phyloP scores from a whole-genome alignment of 2,113 vertebrate genomes.

The Mixornis gularis region DNA sequence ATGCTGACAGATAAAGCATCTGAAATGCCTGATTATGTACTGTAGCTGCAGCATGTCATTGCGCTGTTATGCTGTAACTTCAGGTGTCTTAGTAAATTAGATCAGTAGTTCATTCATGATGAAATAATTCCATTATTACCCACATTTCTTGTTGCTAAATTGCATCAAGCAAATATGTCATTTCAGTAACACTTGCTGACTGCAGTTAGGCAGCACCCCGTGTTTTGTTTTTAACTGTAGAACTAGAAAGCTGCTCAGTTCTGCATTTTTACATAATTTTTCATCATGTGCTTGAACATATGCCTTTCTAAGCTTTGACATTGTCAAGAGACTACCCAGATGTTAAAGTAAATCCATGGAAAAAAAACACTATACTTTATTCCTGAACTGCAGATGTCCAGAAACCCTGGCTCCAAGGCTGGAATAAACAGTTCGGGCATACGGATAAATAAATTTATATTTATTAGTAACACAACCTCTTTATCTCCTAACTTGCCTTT shows the following conservation, averaged over 20 bases:
- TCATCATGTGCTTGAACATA: background rate
- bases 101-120: background rate
- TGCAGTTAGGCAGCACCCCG: background rate
- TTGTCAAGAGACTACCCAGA: background rate
- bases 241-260: background rate
- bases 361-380: background rate
- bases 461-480: background rate
- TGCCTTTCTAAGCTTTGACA: background rate
- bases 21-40: slow-evolving; percentile 12
- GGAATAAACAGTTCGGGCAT: background rate
- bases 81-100: slow-evolving; percentile 25
- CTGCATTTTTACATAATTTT: background rate
- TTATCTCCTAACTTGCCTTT: background rate
- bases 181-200: background rate
- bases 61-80: slow-evolving; percentile 31
- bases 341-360: background rate
- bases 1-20: slow-evolving; percentile 22
- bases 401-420: background rate
- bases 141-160: background rate
- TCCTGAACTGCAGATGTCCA: background rate
- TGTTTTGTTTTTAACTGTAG: background rate
- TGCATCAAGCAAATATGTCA: background rate
- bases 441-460: background rate
- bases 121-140: slow-evolving; percentile 22
- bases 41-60: slow-evolving; percentile 14